Evolutionary conservation across 1,140 invertebrate species (phyloP), one percentile per base, ranked within the genome.

Genomic region (Papilio dardanus): DNA sequence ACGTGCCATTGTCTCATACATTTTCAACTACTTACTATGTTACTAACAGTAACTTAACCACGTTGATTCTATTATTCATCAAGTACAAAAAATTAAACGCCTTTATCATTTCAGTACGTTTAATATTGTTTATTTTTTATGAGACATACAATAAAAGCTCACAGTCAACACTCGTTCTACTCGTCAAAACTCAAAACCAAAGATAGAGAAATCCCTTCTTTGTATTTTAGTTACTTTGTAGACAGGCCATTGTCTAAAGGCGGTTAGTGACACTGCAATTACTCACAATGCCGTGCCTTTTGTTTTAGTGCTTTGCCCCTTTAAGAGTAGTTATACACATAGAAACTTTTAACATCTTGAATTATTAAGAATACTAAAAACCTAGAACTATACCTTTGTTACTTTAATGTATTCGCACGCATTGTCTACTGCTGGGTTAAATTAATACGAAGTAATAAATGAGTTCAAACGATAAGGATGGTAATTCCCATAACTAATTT

Each of bases 211-310:
- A 8, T 37, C 16, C 6, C n/a, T 54, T 54, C 19, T 65, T 40
- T 78, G 75, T 69, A 40, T 42, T 40, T 65, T 33, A 76, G 54
- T 24, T 21, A 8, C 19, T 21, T 21, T 24, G 46, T 21, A 54
- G 46, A 21, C n/a, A n/a, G n/a, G n/a, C 12, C n/a, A 50, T 50
- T 24, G 19, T 54, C n/a, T 75, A 77, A 81, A 75, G 74, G 74
- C 69, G 46, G 75, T 82, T 78, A 79, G 65, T 76, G 78, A 80
- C 74, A 80, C 79, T 50, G 24, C 73, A 42, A 74, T 35, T 35
- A 68, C 69, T 21, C 12, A 54, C 71, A 68, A 66, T 62, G 37
- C 42, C 54, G 33, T 58, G 16, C 12, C 46, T 54, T 54, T 54
- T 54, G 46, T 54, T 33, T 21, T 67, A 33, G 74, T 54, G 40